Base-by-base conservation (phyloP, 2,113 vertebrate species). In the Oryzias celebensis region DNA sequence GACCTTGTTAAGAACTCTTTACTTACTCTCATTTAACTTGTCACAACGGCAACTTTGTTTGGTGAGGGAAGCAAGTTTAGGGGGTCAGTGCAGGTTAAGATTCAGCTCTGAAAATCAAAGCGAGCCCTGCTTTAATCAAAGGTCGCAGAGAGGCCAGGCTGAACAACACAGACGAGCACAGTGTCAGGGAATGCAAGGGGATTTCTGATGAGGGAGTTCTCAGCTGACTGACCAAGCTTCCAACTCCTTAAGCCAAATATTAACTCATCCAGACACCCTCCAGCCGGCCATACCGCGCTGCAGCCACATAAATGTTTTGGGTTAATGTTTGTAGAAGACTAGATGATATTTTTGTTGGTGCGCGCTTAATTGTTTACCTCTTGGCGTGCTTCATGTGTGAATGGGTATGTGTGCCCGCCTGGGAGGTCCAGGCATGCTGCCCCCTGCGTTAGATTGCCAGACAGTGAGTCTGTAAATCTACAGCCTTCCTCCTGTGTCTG, bases 381-480 rank as follows among this genome's bases (percentile, higher is more conserved):
- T 71, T 82, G 59, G 68, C 55, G 31, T 73, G 65, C 47, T 45
- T 68, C 42, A 24, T 58, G 26, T 63, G 22, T 62, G 47, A 74
- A 24, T 71, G 46, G 28, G 23, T 48, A 20, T 72, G 51, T 45
- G 50, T 50, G 17, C 24, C 16, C 52, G 48, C 63, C 57, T 84
- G 75, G 78, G 85, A 84, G 82, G 83, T 85, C 84, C 45, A 60
- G 71, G 69, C 71, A 69, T 60, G 43, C 48, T 73, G 58, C 78
- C 67, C 76, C 73, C 65, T 69, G 64, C 62, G 41, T 82, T 77
- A 72, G 71, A 86, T 84, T 89, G 83, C 78, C 83, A 88, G 87
- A 90, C 77, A 53, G 85, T 78, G 75, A 83, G 71, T 82, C 61
- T 81, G 81, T 79, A 80, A 73, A 65, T 52, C 56, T 76, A 48